A percentile compares a stretch with the other conserved stretches of the same genome.
Conservation (phyloP, 2,113 vertebrate genomes). For the Petaurus breviceps region DNA sequence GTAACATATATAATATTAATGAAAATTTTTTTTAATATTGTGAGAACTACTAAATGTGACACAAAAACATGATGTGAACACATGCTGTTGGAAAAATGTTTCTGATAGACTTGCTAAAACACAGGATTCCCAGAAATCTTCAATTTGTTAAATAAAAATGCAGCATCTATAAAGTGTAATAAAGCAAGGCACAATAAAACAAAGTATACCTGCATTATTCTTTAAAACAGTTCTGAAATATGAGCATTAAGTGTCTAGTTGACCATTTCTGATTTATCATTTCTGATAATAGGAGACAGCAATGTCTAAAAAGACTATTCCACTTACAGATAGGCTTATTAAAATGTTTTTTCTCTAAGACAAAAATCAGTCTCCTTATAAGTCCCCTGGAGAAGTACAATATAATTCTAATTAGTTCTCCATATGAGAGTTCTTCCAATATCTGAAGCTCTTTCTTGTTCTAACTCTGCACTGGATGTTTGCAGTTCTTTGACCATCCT, state of each 20-base stretch:
- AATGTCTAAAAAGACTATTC: not conserved
- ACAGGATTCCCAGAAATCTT: too few species aligned
- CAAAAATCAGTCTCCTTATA: not conserved
- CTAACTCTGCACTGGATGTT: not conserved
- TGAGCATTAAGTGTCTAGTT: not conserved
- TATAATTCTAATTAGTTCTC: too few species aligned
- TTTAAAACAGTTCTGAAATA: not conserved
- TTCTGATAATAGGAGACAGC: not conserved
- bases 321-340: not conserved
- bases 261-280: not conserved
- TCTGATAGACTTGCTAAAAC: too few species aligned
- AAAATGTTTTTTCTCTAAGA: not conserved
- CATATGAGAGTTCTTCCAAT: not conserved
- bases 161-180: too few species aligned
- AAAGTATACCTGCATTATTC: not conserved
- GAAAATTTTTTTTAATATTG: too few species aligned
- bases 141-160: too few species aligned
- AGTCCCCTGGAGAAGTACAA: not conserved
- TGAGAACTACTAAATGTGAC: too few species aligned
- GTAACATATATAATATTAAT: too few species aligned
- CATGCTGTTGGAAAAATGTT: too few species aligned
- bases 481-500: not conserved
- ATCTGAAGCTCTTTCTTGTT: not conserved
- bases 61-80: too few species aligned
- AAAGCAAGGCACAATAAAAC: too few species aligned